Percentiles rank a stretch among this genome's conserved stretches.
phyloP scores from a whole-genome alignment of 1,140 invertebrate species.

The Brachionus plicatilis region DNA sequence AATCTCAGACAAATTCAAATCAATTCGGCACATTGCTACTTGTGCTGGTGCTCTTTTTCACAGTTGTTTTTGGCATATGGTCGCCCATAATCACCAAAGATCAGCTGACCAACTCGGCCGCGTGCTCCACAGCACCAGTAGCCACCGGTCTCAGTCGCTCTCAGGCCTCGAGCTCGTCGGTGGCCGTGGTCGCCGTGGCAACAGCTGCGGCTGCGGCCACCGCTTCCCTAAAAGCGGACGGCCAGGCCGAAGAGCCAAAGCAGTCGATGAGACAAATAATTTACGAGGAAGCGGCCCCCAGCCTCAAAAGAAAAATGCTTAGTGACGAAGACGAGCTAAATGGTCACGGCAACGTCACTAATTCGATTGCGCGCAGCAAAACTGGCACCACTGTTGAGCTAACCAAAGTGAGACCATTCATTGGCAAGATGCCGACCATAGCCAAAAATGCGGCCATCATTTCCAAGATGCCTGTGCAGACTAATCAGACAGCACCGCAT shows the following conservation, averaged over 20 bases:
- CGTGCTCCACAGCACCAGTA: neutral
- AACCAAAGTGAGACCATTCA: constrained; percentile 32
- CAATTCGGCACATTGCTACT: constrained; percentile 13
- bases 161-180: neutral
- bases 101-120: constrained; percentile 5
- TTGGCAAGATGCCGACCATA: neutral
- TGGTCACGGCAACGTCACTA: neutral
- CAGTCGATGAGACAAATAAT: neutral
- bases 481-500: neutral
- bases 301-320: neutral
- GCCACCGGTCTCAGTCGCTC: neutral
- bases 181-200: neutral
- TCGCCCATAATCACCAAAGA: constrained; percentile 43
- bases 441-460: neutral
- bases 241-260: constrained; percentile 4
- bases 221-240: neutral
- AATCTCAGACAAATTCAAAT: constrained; percentile 11
- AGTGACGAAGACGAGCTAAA: neutral
- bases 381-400: constrained; percentile 26
- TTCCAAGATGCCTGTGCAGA: neutral
- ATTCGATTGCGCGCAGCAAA: constrained; percentile 8
- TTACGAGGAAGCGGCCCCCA: neutral
- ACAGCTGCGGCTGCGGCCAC: constrained; percentile 19
- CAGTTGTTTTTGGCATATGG: constrained; percentile 54
- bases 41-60: constrained; percentile 55